Conservation (phyloP, 2,888 invertebrate species). For the Palloptera scutellata region DNA sequence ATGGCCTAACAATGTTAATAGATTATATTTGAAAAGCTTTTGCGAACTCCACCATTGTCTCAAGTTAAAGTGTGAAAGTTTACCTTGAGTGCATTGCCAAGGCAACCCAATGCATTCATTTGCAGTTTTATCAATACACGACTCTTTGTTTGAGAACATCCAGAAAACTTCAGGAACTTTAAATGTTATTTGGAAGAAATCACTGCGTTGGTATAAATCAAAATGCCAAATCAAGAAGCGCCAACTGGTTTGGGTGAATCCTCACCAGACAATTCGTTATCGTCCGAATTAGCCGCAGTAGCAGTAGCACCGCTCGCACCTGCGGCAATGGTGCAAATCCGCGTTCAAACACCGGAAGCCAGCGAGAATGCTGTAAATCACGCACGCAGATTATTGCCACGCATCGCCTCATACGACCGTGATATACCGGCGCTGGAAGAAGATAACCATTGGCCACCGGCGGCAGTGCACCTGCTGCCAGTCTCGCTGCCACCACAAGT, state of each 20-base stretch:
- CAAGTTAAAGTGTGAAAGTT: no score
- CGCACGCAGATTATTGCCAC: conserved; percentile 30
- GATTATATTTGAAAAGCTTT: no score
- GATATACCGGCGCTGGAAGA: conserved; percentile 55
- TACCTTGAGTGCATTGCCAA: no score
- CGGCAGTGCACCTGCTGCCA: conserved; percentile 67
- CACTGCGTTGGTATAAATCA: background rate
- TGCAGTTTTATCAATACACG: no score
- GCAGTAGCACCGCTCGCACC: conserved; percentile 33
- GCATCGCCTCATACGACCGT: conserved; percentile 49
- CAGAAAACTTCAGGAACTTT: no score
- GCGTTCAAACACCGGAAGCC: conserved; percentile 30
- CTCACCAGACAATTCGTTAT: conserved; percentile 59
- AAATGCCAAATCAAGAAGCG: conserved; percentile 57
- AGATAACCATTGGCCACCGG: conserved; percentile 60
- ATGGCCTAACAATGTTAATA: no score
- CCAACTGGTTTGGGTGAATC: conserved; percentile 52
- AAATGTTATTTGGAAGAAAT: no score
- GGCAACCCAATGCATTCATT: no score
- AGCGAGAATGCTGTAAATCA: conserved; percentile 7
- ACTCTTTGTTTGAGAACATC: no score
- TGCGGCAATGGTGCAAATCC: conserved; percentile 38
- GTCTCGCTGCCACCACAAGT: conserved; percentile 65
- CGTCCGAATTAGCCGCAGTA: conserved; percentile 43
- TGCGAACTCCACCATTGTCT: no score